These are phyloP conservation scores for Sarcoramphus papa DNA, from an alignment of 2,797 vertebrate genomes.

Conservation along the genomic window DNA sequence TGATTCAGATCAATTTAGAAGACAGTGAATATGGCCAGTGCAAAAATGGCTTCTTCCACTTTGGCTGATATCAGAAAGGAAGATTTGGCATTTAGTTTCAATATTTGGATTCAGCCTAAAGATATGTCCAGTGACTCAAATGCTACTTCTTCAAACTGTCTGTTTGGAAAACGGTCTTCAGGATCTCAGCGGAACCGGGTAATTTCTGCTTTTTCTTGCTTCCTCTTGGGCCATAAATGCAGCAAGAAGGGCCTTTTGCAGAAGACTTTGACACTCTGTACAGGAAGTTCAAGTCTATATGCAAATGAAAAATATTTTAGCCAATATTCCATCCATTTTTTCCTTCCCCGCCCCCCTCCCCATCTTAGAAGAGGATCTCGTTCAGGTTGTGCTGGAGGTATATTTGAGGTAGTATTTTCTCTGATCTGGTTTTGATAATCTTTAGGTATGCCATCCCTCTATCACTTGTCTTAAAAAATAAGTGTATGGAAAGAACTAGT, in stretches of 20 bases:
- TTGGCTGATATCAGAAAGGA: background rate
- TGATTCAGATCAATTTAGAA: background rate
- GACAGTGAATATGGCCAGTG: background rate
- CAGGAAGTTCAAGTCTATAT: background rate
- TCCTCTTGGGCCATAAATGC: background rate
- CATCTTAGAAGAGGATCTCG: background rate
- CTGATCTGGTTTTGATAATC: background rate
- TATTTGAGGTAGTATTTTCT: background rate
- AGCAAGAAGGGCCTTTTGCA: constrained; percentile 22
- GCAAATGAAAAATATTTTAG: background rate
- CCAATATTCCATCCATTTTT: background rate
- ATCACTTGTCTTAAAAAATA: background rate
- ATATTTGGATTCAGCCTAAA: background rate
- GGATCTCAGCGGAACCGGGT: background rate
- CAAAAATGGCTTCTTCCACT: background rate
- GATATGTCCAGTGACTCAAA: background rate
- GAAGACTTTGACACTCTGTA: background rate
- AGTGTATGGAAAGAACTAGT: background rate
- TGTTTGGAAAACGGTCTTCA: background rate
- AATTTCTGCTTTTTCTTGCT: constrained; percentile 32
- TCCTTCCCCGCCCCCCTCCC: accelerated
- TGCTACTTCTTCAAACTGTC: background rate
- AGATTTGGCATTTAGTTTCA: background rate
- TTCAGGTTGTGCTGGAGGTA: background rate
- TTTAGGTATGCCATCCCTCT: background rate